Evolutionary conservation across 2,797 vertebrate genomes (phyloP), one percentile per base, ranked within the genome.

Genomic region (Harpagifer antarcticus): DNA sequence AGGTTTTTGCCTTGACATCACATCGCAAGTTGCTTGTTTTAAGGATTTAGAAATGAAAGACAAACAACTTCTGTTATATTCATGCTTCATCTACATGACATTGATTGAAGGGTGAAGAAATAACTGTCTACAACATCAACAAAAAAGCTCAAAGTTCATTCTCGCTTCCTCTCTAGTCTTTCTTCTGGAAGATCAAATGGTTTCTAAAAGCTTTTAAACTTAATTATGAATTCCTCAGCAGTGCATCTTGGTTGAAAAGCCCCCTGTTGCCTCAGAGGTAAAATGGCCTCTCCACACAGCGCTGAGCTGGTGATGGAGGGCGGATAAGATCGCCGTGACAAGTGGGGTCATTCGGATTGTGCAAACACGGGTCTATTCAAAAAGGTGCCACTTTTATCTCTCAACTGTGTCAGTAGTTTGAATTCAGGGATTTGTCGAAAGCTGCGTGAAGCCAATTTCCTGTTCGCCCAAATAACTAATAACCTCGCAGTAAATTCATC

Each of bases 261-360:
- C 45, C 52, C 59, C 78, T 74, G 68, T 64, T 61, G 79, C 71
- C 60, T 72, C 55, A 45, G 56, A 73, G 56, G 58, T n/a, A 69
- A 49, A 61, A 9, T 23, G 52, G 72, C 53, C 63, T 55, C 17
- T 63, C 57, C 3, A 16, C 60, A 72, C 74, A 55, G 42, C 71
- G 60, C 58, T 77, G 78, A 72, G 78, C 65, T 65, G 50, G 12
- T 56, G 78, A 79, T 63, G 54, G 43, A 50, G 62, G 23, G 20
- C 52, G 56, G 87, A 86, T 87, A 83, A 85, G 81, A 87, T 83
- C 45, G 4, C 54, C 47, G 54, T 63, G 79, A 76, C 75, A 81
- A 83, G 79, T 78, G 68, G 65, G 74, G 72, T 78, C 33, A 27
- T 73, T 81, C 60, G 67, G 79, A 85, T 72, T 78, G 53, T 83